Percentiles rank a stretch among this genome's conserved stretches.
Conservation (phyloP, 2,888 invertebrate species). For the Aspidiotus destructor region DNA sequence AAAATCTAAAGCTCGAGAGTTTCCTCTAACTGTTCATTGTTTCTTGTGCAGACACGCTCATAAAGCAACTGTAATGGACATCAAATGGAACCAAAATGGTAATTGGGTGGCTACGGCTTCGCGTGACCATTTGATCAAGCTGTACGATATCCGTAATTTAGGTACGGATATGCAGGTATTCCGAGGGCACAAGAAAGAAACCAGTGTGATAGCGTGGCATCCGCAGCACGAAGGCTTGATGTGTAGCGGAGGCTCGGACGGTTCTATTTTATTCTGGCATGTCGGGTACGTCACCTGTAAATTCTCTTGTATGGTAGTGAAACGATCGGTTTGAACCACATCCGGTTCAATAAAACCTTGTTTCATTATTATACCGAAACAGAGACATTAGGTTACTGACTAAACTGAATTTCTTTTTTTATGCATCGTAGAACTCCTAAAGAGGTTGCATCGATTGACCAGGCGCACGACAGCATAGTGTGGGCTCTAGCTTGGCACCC, state of each 20-base stretch:
- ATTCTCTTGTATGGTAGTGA: background rate
- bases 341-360: background rate
- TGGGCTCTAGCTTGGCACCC: conserved; percentile 99
- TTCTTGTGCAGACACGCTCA: conserved; percentile 71
- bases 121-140: conserved; percentile 88
- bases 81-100: conserved; percentile 98
- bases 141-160: conserved; percentile 94
- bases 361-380: too few relatives aligned
- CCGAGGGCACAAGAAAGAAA: conserved; percentile 98
- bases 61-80: conserved; percentile 98
- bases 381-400: too few relatives aligned
- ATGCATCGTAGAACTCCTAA: conserved; percentile 40
- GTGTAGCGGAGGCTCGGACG: conserved; percentile 97
- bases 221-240: conserved; percentile 95
- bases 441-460: conserved; percentile 94
- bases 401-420: too few relatives aligned
- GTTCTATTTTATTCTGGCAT: conserved; percentile 97
- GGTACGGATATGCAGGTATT: conserved; percentile 93
- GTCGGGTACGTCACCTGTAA: conserved; percentile 60
- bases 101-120: conserved; percentile 99
- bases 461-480: conserved; percentile 97
- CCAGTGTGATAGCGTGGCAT: conserved; percentile 95
- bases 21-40: background rate
- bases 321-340: background rate
- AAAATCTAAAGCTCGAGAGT: too few relatives aligned